Evolutionary conservation across 1,140 invertebrate species (phyloP).

Genomic region (Ylistrum balloti): DNA sequence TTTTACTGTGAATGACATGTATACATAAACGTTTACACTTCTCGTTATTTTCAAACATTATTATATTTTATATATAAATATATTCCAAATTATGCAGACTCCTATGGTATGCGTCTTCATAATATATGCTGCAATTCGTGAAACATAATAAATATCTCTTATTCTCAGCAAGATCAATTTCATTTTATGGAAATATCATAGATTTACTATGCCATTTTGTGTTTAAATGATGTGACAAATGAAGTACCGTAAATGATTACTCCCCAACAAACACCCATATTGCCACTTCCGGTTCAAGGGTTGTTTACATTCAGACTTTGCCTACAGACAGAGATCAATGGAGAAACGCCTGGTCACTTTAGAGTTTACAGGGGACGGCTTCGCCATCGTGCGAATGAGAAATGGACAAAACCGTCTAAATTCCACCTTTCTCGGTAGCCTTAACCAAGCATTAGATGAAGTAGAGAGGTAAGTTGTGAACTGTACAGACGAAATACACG

Average conservation of each 20-base stretch:
- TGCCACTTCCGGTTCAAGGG: background rate
- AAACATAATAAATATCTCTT: too few relatives aligned
- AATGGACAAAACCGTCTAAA: slow-evolving; percentile 50
- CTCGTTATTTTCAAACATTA: too few relatives aligned
- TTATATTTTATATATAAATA: too few relatives aligned
- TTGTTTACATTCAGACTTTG: slow-evolving; percentile 5
- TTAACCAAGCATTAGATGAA: slow-evolving; percentile 27
- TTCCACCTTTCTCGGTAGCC: background rate
- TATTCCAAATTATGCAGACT: too few relatives aligned
- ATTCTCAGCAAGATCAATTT: too few relatives aligned
- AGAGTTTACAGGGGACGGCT: slow-evolving; percentile 49
- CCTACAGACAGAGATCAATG: background rate
- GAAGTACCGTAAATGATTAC: background rate
- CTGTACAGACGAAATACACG: background rate
- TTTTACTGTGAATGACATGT: too few relatives aligned
- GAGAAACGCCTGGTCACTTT: background rate
- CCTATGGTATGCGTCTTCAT: too few relatives aligned
- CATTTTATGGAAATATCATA: too few relatives aligned
- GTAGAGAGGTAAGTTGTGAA: slow-evolving; percentile 43
- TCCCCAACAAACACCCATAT: background rate
- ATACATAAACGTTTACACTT: too few relatives aligned
- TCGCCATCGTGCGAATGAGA: slow-evolving; percentile 48
- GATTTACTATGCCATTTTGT: too few relatives aligned
- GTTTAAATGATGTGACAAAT: too few relatives aligned
- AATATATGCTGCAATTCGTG: too few relatives aligned